Conservation (phyloP, 2,113 vertebrate species). For the Hiodon alosoides region DNA sequence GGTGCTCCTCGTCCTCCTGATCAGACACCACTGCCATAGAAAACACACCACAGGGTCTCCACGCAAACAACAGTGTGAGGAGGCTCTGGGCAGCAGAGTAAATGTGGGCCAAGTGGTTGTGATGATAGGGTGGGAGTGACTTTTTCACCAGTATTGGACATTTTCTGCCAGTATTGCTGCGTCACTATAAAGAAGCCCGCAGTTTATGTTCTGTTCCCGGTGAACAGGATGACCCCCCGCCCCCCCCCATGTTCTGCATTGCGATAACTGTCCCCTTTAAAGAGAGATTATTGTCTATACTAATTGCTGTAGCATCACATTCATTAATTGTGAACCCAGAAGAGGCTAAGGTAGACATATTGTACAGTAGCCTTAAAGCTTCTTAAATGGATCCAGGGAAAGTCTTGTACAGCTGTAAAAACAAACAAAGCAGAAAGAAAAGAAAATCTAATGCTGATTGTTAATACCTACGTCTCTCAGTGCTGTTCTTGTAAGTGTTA, state of each 20-base stretch:
- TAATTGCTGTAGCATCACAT: conserved; percentile 14
- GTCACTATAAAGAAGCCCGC: not conserved
- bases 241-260: not conserved
- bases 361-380: conserved; percentile 15
- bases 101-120: not conserved
- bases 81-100: not conserved
- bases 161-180: not conserved
- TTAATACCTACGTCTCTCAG: conserved; percentile 53
- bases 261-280: not conserved
- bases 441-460: conserved; percentile 48
- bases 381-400: conserved; percentile 40
- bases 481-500: conserved; percentile 68
- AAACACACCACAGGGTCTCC: not conserved
- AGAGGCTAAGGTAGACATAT: not conserved
- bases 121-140: not conserved
- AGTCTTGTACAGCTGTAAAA: conserved; percentile 57
- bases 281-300: conserved; percentile 7
- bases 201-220: not conserved
- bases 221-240: not conserved
- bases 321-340: conserved; percentile 6
- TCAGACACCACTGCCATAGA: not conserved
- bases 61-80: not conserved
- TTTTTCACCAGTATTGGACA: not conserved
- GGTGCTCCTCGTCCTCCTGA: not conserved
- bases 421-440: conserved; percentile 32